Conservation (phyloP, 2,797 vertebrate genomes). For the Sternotherus odoratus region DNA sequence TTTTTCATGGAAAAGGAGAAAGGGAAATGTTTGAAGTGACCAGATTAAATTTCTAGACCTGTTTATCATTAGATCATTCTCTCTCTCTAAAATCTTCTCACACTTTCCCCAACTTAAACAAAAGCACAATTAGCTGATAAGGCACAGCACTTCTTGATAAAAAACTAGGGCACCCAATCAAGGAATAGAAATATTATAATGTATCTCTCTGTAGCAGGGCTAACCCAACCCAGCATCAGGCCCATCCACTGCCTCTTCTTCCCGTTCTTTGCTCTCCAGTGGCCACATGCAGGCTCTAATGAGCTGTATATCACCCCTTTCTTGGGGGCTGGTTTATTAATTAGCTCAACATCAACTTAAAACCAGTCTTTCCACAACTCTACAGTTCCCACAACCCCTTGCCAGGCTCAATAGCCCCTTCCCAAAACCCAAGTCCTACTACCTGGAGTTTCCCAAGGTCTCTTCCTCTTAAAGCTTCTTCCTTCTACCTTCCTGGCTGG, state of each 20-base stretch:
- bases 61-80: background rate
- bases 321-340: background rate
- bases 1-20: background rate
- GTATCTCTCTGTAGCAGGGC: accelerated
- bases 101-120: background rate
- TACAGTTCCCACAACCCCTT: background rate
- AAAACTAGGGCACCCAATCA: background rate
- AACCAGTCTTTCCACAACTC: background rate
- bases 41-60: background rate
- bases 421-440: background rate
- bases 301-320: accelerated
- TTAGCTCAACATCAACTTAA: background rate
- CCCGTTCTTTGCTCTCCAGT: background rate
- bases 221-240: accelerated
- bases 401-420: background rate
- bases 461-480: background rate
- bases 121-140: background rate
- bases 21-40: background rate
- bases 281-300: background rate
- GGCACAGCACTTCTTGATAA: background rate
- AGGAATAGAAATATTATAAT: background rate
- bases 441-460: background rate
- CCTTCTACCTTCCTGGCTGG: background rate
- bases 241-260: background rate
- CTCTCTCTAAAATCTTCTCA: background rate